These are phyloP conservation scores for Melanostigma gelatinosum DNA, from an alignment of 2,113 vertebrate genomes.

Conservation along the genomic window DNA sequence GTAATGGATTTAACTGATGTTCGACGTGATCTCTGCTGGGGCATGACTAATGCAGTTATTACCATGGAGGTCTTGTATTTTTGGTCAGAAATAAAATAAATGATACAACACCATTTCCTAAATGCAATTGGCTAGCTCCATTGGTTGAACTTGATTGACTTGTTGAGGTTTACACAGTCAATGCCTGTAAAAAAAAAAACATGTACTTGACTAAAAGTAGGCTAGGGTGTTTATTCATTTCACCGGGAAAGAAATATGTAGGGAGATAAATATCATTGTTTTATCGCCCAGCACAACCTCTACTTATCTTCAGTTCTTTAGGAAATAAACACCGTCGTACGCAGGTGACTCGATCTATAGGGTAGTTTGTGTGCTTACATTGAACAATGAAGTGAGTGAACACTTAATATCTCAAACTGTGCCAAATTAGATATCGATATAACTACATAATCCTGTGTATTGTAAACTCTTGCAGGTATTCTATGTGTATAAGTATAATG, in stretches of 20 bases:
- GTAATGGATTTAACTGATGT: not conserved
- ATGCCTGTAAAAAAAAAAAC: too few relatives aligned
- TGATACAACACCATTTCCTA: not conserved
- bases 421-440: constrained; percentile 55
- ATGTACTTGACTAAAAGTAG: not conserved
- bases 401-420: constrained; percentile 57
- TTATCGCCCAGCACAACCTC: constrained; percentile 32
- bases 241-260: not conserved
- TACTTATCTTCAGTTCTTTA: constrained; percentile 30
- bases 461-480: constrained; percentile 52
- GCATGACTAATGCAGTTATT: not conserved
- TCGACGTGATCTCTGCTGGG: not conserved
- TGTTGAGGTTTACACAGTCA: not conserved
- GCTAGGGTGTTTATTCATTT: not conserved
- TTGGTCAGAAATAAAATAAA: not conserved
- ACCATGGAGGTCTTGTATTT: too few relatives aligned
- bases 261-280: not conserved
- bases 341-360: constrained; percentile 37
- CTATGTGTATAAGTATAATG: constrained; percentile 36
- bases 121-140: not conserved
- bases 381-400: constrained; percentile 40
- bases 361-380: constrained; percentile 58
- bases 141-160: not conserved
- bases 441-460: constrained; percentile 49
- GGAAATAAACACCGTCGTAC: constrained; percentile 36